Conservation (phyloP, 1,140 invertebrate genomes). For the Halyomorpha halys region DNA sequence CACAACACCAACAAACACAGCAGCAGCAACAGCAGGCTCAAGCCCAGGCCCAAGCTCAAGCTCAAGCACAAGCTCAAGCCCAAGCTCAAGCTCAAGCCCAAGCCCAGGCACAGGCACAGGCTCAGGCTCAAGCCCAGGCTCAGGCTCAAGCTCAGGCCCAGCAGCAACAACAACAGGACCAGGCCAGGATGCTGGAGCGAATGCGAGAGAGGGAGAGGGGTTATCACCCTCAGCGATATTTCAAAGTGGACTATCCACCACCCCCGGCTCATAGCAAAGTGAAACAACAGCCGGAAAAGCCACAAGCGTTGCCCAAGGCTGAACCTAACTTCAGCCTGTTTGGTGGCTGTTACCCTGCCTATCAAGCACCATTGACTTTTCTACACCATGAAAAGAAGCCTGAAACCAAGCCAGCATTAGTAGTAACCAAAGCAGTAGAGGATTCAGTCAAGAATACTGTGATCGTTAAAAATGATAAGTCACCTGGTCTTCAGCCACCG, state of each 20-base stretch:
- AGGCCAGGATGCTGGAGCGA: not conserved
- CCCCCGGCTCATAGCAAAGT: conserved; percentile 44
- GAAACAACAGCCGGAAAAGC: conserved; percentile 25
- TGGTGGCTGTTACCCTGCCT: conserved; percentile 50
- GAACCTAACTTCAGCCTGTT: conserved; percentile 64
- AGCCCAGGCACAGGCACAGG: conserved; percentile 7
- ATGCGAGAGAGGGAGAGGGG: not conserved
- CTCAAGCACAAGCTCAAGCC: not conserved
- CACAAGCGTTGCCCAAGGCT: conserved; percentile 47
- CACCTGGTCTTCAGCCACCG: conserved; percentile 44
- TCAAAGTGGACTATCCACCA: conserved; percentile 42
- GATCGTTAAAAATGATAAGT: conserved; percentile 65
- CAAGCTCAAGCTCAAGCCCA: not conserved
- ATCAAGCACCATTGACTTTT: conserved; percentile 42
- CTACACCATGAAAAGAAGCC: conserved; percentile 41
- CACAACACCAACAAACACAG: not conserved
- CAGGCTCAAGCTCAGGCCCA: conserved; percentile 12
- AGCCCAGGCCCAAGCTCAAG: not conserved
- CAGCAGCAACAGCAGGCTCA: not conserved
- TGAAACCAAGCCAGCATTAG: conserved; percentile 35
- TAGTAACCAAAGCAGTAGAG: conserved; percentile 42
- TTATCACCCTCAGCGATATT: conserved; percentile 2
- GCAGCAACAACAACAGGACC: conserved; percentile 14
- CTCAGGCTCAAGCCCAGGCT: not conserved
- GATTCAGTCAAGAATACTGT: conserved; percentile 57